These are phyloP conservation scores for Helogale parvula DNA, from an alignment of 2,113 vertebrate species.

Conservation along the genomic window DNA sequence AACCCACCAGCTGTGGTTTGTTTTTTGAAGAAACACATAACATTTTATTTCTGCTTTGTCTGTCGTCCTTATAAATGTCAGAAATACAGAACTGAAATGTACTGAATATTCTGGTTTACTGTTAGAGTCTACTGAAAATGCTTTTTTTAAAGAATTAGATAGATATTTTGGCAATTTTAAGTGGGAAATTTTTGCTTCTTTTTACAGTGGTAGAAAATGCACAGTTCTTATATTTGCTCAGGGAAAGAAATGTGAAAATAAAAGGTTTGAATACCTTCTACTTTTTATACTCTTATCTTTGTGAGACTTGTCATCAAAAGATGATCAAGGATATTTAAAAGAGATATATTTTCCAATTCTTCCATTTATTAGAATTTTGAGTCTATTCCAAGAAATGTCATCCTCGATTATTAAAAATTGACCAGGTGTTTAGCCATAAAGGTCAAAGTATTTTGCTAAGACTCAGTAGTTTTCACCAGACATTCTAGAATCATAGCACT, in stretches of 20 bases:
- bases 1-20: constrained; percentile 73
- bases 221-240: not conserved
- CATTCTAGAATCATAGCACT: constrained; percentile 2
- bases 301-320: not conserved
- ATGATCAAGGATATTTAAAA: constrained; percentile 39
- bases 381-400: constrained; percentile 55
- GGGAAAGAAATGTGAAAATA: not conserved
- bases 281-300: constrained; percentile 36
- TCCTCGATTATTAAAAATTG: constrained; percentile 56
- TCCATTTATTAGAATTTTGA: constrained; percentile 57
- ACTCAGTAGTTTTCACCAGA: constrained; percentile 45
- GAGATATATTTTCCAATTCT: not conserved
- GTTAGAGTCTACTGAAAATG: constrained; percentile 7
- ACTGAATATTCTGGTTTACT: not conserved
- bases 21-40: constrained; percentile 75
- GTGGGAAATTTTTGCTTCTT: not conserved
- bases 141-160: not conserved
- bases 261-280: constrained; percentile 31
- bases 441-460: constrained; percentile 59
- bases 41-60: constrained; percentile 74
- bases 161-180: not conserved
- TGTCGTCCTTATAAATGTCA: constrained; percentile 63
- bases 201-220: not conserved
- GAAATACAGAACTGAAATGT: constrained; percentile 46
- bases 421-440: constrained; percentile 55